Evolutionary conservation across 2,113 vertebrate species (phyloP), one percentile per base, ranked within the genome.

Genomic region (Coptodon rendalli): DNA sequence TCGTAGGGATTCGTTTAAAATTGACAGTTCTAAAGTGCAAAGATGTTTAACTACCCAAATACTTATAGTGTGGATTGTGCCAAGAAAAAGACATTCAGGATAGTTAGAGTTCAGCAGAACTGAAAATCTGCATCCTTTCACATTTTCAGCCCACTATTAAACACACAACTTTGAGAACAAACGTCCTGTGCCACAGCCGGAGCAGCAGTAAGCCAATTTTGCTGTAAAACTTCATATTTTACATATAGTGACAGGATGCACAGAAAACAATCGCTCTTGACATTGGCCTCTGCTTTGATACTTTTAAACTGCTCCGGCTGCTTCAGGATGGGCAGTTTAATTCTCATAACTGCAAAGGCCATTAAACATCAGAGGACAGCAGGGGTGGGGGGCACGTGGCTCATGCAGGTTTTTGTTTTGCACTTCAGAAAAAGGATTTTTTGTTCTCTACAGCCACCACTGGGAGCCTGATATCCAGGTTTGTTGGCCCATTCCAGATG

Each of bases 401-500:
- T 84, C 68, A 76, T 61, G 17, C 73, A 73, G 48, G 50, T 45
- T 89, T 59, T 83, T 88, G 63, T 82, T 86, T 83, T 50, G 45
- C 24, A 80, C 13, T 86, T 71, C 52, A 31, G 38, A 61, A 83
- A 83, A 78, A 34, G 22, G 43, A 24, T 80, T 38, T 53, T 79
- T 80, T 59, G 56, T 36, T 71, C 43, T 36, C 54, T 86, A 61
- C 87, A 78, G 79, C 71, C 61, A 16, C 83, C 31, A 3, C 16
- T 3, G 17, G 73, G 90, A 88, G 45, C 83, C 9, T 66, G 29
- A 81, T 84, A 52, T 9, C 43, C 43, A 63, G 80, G 24, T 85
- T 89, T 86, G 81, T 81, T 43, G 80, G 71, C 71, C 34, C 14
- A 63, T 78, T 90, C 86, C 87, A 90, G 85, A 89, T 93, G 89